phyloP scores from a whole-genome alignment of 1,140 invertebrate species.

The Thaumetopoea pityocampa region DNA sequence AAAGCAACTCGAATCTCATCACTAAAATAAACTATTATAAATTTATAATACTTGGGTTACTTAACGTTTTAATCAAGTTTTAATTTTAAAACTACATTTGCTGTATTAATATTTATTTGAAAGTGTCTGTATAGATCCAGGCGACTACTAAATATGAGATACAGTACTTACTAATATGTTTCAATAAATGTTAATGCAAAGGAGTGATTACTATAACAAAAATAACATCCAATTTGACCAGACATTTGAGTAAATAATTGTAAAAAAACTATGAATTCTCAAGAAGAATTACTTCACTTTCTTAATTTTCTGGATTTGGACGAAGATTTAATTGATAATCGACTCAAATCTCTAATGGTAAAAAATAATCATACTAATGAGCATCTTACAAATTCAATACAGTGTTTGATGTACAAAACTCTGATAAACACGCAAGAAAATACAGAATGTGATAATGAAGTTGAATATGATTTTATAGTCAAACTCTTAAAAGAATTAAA shows the following conservation, averaged over 20 bases:
- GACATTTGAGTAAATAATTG: background rate
- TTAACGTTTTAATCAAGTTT: no score
- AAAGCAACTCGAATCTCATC: no score
- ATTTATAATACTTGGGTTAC: no score
- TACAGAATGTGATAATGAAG: constrained; percentile 48
- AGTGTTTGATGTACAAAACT: constrained; percentile 53
- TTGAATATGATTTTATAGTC: constrained; percentile 44
- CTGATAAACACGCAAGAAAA: constrained; percentile 51
- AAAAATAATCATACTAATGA: constrained; percentile 32
- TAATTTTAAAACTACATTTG: no score
- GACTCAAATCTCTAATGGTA: constrained; percentile 42
- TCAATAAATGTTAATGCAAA: no score
- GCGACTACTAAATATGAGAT: no score
- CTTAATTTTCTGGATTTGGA: constrained; percentile 59
- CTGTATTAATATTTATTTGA: no score
- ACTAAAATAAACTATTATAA: no score
- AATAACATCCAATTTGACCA: no score
- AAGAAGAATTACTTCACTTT: constrained; percentile 43
- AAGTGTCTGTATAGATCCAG: no score
- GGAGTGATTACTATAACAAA: no score
- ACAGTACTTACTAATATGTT: no score
- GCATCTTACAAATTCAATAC: constrained; percentile 39
- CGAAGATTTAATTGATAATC: constrained; percentile 49
- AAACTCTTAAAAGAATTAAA: constrained; percentile 40
- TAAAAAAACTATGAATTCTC: constrained; percentile 26